A percentile compares a stretch with the other conserved stretches of the same genome.
Evolutionary conservation across 1,140 invertebrate species (phyloP).

Genomic region (Psix sp.): DNA sequence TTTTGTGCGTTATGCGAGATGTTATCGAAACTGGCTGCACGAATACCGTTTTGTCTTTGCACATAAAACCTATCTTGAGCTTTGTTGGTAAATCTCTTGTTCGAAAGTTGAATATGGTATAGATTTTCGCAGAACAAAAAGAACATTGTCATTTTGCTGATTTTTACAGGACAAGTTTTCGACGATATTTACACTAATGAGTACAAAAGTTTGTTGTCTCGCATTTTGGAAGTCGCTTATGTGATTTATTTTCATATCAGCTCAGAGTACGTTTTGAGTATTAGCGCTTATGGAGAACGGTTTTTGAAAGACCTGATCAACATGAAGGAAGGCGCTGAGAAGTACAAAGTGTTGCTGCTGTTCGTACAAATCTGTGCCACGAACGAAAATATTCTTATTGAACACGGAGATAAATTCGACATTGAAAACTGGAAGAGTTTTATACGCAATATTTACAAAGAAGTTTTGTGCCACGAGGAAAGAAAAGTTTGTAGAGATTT

Average conservation of each 20-base stretch:
- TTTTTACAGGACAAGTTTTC: slow-evolving; percentile 19
- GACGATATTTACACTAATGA: slow-evolving; percentile 29
- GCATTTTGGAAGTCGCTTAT: slow-evolving; percentile 22
- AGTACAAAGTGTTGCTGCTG: slow-evolving; percentile 35
- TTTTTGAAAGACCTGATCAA: slow-evolving; percentile 33
- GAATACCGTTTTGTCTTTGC: slow-evolving; percentile 7
- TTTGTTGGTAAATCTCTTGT: slow-evolving; percentile 25
- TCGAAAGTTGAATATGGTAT: neutral
- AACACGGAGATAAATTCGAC: slow-evolving; percentile 18
- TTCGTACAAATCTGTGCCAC: slow-evolving; percentile 32
- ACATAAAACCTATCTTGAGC: slow-evolving; percentile 13
- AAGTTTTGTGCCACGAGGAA: slow-evolving; percentile 6
- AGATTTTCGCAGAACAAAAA: too few species aligned
- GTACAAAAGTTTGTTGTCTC: slow-evolving; percentile 10
- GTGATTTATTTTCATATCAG: slow-evolving; percentile 31
- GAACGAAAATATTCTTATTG: slow-evolving; percentile 14
- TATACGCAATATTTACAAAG: slow-evolving; percentile 31
- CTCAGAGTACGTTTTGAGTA: slow-evolving; percentile 8
- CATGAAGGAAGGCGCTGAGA: slow-evolving; percentile 26
- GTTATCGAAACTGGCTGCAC: slow-evolving; percentile 27
- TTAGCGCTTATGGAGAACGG: slow-evolving; percentile 33
- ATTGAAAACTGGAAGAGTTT: slow-evolving; percentile 26
- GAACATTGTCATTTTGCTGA: slow-evolving; percentile 2
- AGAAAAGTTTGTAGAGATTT: slow-evolving; percentile 13
- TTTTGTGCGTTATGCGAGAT: slow-evolving; percentile 17